A percentile compares a stretch with the other conserved stretches of the same genome.
Evolutionary conservation across 2,797 vertebrate species (phyloP).

Genomic region (Ispidina picta): DNA sequence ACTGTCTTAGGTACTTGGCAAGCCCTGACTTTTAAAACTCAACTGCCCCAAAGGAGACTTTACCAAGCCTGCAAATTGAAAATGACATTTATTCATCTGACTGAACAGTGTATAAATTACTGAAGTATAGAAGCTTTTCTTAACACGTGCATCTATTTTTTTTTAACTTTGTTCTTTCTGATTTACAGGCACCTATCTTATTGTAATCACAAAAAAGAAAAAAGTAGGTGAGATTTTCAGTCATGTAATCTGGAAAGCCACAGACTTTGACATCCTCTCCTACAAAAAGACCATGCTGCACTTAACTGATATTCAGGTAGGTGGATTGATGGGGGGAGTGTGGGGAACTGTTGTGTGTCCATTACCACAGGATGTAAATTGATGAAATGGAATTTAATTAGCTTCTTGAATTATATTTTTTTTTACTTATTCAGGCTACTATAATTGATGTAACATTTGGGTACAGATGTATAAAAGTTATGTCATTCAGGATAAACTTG

Average conservation of each 20-base stretch:
- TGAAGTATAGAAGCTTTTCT: background rate
- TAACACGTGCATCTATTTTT: accelerated
- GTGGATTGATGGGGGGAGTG: background rate
- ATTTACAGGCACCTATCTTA: constrained; percentile 89
- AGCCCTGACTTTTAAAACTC: background rate
- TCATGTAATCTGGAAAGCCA: constrained; percentile 92
- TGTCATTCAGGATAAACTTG: background rate
- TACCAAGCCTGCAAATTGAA: no score
- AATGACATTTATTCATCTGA: background rate
- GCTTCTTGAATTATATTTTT: background rate
- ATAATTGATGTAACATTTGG: background rate
- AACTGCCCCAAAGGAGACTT: background rate
- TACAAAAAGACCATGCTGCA: constrained; percentile 97
- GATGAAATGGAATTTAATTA: background rate
- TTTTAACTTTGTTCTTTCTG: background rate
- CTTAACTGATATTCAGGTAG: constrained; percentile 93
- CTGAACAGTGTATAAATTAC: background rate
- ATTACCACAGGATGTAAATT: background rate
- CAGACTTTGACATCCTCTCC: constrained; percentile 92
- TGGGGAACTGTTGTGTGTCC: background rate
- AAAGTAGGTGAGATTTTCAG: constrained; percentile 93
- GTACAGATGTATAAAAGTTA: background rate
- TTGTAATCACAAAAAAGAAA: constrained; percentile 94
- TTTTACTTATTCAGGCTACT: background rate
- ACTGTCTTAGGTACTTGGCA: background rate